Evolutionary conservation across 2,113 vertebrate species (phyloP).

Genomic region (Tiliqua scincoides): DNA sequence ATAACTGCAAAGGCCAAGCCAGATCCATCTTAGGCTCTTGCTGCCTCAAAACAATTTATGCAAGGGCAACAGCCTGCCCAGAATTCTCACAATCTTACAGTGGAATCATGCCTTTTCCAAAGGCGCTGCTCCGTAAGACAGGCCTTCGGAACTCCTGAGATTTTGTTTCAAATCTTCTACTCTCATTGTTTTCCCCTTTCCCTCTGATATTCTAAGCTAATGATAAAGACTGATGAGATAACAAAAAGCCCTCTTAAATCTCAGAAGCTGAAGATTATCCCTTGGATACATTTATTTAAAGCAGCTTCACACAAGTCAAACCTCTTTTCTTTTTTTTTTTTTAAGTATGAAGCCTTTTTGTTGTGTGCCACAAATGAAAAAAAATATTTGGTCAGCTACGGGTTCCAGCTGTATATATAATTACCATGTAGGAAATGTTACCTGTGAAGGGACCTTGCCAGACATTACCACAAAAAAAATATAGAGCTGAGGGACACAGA

Average conservation of each 20-base stretch:
- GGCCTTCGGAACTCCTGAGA: neutral
- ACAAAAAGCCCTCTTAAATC: slow-evolving; percentile 16
- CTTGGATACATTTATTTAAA: slow-evolving; percentile 2
- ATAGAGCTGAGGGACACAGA: neutral
- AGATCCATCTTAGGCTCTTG: slow-evolving; percentile 21
- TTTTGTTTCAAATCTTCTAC: neutral
- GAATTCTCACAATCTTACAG: neutral
- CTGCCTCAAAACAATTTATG: neutral
- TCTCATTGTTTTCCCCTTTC: neutral
- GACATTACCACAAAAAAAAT: neutral
- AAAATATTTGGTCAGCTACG: neutral
- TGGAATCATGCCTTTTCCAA: neutral
- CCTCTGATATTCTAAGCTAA: neutral
- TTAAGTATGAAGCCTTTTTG: neutral
- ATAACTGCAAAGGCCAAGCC: neutral
- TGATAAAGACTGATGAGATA: neutral
- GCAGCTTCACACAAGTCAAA: neutral
- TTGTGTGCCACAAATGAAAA: neutral
- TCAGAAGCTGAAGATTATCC: neutral
- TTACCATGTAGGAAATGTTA: neutral
- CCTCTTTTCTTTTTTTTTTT: neutral
- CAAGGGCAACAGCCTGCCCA: neutral
- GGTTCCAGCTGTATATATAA: neutral
- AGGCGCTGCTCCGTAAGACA: neutral
- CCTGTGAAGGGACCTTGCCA: neutral